These are phyloP conservation scores for Apamea sordens DNA, from an alignment of 2,888 invertebrate genomes.

Conservation along the genomic window DNA sequence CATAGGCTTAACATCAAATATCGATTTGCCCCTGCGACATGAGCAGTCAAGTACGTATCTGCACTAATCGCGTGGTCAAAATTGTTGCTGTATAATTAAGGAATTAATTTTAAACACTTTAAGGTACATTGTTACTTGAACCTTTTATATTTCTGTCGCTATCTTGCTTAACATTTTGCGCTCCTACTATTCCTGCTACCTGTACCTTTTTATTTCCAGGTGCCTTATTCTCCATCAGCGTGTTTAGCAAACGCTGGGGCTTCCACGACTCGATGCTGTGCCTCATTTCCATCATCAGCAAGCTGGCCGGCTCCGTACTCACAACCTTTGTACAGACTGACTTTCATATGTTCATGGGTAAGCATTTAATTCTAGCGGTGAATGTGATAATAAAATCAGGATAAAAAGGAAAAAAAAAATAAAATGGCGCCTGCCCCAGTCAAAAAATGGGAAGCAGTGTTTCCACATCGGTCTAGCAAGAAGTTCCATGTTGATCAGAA, in stretches of 20 bases:
- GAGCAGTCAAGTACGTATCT: not conserved
- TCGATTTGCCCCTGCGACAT: not conserved
- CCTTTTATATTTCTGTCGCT: not conserved
- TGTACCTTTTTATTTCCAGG: constrained; percentile 74
- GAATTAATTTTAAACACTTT: not conserved
- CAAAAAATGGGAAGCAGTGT: not conserved
- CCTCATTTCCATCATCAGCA: constrained; percentile 84
- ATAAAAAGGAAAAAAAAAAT: not conserved
- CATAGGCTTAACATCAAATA: not conserved
- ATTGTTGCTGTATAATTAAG: not conserved
- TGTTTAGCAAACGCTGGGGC: constrained; percentile 85
- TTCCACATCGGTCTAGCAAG: not conserved
- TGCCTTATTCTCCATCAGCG: constrained; percentile 85
- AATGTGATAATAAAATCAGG: not conserved
- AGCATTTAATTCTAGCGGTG: constrained; percentile 41
- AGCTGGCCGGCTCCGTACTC: constrained; percentile 80
- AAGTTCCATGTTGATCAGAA: not conserved
- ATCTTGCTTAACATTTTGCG: not conserved
- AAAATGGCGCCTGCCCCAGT: not conserved
- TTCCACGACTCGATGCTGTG: constrained; percentile 86
- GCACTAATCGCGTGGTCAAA: not conserved
- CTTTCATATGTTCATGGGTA: constrained; percentile 86
- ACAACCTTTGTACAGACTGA: constrained; percentile 81
- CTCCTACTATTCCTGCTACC: not conserved
- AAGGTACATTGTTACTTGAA: not conserved